These are phyloP conservation scores for Apogon talboti DNA, from an alignment of 2,797 vertebrate genomes.

Conservation along the genomic window DNA sequence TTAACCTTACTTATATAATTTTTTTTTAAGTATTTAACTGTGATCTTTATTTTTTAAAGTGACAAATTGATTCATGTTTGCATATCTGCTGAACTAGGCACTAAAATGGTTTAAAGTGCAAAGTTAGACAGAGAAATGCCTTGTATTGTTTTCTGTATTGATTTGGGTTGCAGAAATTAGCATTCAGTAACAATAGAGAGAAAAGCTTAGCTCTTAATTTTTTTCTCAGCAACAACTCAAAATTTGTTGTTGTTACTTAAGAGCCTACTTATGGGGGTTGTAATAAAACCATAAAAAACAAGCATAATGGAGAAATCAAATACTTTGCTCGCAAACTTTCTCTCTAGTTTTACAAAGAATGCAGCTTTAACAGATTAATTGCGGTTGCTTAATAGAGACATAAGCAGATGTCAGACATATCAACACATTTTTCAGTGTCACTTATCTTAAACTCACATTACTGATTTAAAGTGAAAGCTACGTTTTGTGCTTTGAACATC, in stretches of 20 bases:
- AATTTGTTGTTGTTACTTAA: slow-evolving; percentile 10
- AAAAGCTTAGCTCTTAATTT: slow-evolving; percentile 4
- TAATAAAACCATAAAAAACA: slow-evolving; percentile 27
- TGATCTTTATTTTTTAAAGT: too few species aligned
- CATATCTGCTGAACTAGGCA: too few species aligned
- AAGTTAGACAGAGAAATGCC: neutral
- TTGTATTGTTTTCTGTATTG: neutral
- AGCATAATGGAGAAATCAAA: neutral
- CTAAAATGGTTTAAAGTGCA: too few species aligned
- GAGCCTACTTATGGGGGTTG: slow-evolving; percentile 10
- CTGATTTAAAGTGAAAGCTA: too few species aligned
- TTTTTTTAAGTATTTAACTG: too few species aligned
- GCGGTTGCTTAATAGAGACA: too few species aligned
- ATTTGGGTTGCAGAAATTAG: slow-evolving; percentile 1
- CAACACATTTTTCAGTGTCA: too few species aligned
- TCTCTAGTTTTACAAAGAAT: neutral
- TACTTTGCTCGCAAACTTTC: neutral
- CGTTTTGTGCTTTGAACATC: too few species aligned
- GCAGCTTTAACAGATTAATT: slow-evolving; percentile 1
- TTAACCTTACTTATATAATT: neutral
- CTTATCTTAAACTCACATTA: too few species aligned
- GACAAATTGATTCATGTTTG: too few species aligned
- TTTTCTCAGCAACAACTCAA: neutral
- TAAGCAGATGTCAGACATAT: too few species aligned
- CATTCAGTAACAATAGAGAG: neutral